phyloP scores from a whole-genome alignment of 1,140 invertebrate species.

The Pantala flavescens region DNA sequence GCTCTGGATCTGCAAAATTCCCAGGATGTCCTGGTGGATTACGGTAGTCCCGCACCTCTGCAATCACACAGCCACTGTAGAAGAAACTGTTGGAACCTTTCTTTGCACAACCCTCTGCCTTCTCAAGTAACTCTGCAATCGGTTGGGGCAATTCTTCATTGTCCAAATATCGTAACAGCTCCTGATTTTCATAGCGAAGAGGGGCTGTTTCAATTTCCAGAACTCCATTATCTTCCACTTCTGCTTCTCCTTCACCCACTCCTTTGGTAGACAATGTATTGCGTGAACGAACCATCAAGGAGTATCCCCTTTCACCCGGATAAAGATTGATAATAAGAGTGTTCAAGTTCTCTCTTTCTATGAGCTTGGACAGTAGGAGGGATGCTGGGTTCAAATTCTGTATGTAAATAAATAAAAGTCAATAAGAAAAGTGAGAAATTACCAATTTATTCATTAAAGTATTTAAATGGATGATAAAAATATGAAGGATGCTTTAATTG shows the following conservation, averaged over 20 bases:
- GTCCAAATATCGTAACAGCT: slow-evolving; percentile 62
- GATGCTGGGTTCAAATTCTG: slow-evolving; percentile 44
- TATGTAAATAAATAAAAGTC: not conserved
- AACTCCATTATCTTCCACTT: slow-evolving; percentile 24
- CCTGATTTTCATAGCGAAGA: slow-evolving; percentile 39
- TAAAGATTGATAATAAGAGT: slow-evolving; percentile 84
- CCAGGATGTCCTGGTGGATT: slow-evolving; percentile 42
- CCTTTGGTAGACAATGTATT: not conserved
- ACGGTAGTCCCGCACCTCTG: slow-evolving; percentile 80
- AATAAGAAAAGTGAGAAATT: no score
- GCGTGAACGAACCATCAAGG: slow-evolving; percentile 56
- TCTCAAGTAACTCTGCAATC: slow-evolving; percentile 71
- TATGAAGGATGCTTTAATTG: no score
- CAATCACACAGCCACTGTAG: slow-evolving; percentile 84
- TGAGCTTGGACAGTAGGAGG: slow-evolving; percentile 71
- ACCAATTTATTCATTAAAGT: no score
- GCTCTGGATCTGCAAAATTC: slow-evolving; percentile 42
- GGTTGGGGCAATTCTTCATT: slow-evolving; percentile 78
- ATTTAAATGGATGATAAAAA: no score
- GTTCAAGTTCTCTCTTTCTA: slow-evolving; percentile 72
- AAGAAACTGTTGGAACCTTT: slow-evolving; percentile 55
- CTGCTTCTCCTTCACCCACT: slow-evolving; percentile 21
- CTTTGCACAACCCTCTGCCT: slow-evolving; percentile 40
- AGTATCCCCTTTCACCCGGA: slow-evolving; percentile 83
- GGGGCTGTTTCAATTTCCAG: slow-evolving; percentile 37